A percentile compares a stretch with the other conserved stretches of the same genome.
phyloP scores from a whole-genome alignment of 2,888 invertebrate genomes.

The Entomobrya multifasciata region DNA sequence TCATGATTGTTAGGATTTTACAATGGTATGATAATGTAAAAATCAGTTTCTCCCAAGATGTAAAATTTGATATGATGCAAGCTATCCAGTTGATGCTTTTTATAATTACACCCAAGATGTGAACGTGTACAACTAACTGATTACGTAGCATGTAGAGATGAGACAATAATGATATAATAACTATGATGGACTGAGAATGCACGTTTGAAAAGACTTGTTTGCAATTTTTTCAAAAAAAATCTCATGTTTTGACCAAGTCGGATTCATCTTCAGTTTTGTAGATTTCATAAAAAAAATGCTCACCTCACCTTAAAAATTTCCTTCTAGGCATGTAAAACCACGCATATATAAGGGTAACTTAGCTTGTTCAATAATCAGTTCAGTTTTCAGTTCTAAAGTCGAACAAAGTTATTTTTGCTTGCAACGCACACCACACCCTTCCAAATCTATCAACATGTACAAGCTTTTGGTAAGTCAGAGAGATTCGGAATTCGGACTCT shows the following conservation, averaged over 20 bases:
- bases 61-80: neutral
- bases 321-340: slow-evolving; percentile 18
- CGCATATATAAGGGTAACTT: slow-evolving; percentile 48
- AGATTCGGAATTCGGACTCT: neutral
- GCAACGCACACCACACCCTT: slow-evolving; percentile 61
- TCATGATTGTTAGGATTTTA: slow-evolving; percentile 11
- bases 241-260: slow-evolving; percentile 11
- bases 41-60: neutral
- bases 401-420: slow-evolving; percentile 51
- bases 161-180: slow-evolving; percentile 19
- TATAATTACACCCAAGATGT: slow-evolving; percentile 12
- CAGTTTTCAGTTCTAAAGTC: slow-evolving; percentile 59
- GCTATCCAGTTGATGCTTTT: slow-evolving; percentile 2
- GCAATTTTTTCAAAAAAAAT: slow-evolving; percentile 21
- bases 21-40: neutral
- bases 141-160: slow-evolving; percentile 5
- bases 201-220: slow-evolving; percentile 14
- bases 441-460: slow-evolving; percentile 67
- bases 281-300: neutral
- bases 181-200: neutral
- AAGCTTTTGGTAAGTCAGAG: slow-evolving; percentile 73
- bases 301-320: slow-evolving; percentile 10
- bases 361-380: slow-evolving; percentile 36
- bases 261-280: slow-evolving; percentile 13
- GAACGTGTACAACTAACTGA: neutral